Evolutionary conservation across 2,888 invertebrate species (phyloP), one percentile per base, ranked within the genome.

Genomic region (Euzophera pinguis): DNA sequence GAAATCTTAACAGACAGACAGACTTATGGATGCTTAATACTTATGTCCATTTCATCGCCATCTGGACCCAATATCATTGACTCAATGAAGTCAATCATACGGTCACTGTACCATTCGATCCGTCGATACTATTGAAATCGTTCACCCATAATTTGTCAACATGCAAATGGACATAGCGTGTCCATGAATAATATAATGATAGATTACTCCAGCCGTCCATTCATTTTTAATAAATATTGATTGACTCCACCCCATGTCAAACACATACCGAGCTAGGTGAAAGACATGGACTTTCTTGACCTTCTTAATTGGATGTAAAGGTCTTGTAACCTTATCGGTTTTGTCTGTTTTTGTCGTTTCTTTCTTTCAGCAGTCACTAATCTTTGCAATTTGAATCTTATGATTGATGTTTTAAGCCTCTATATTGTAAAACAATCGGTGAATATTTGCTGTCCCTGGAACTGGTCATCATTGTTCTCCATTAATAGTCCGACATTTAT

Each of bases 151-250:
- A 47, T 45, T 51, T 35, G 27, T 39, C 39, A 32, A 22, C 55
- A 63, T 64, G 57, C 59, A 60, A 64, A 64, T 63, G 61, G 55
- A 47, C 53, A 52, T 27, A 34, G 43, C 38, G 52, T 57, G 54
- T 48, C 52, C 42, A 42, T 63, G 60, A 63, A 64, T 65, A 62
- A 64, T 61, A 60, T 58, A 63, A 60, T 59, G 58, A 64, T 64
- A 55, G 62, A 65, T 62, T 59, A 63, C 59, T 59, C 63, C 62
- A 67, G 61, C 71, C 64, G 57, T 34, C 41, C 55, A 39, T 82
- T 68, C 72, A 83, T 81, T 72, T 79, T 81, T 78, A 68, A 83
- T 73, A 62, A 59, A 58, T 75, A 84, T 83, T 72, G 83, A 84
- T 84, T 75, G 73, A 75, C 71, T 73, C 61, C 64, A 61, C 62